Percentiles rank a stretch among this genome's conserved stretches.
These are phyloP conservation scores for Geotrupes spiniger DNA, from an alignment of 2,888 invertebrate genomes.

Conservation along the genomic window DNA sequence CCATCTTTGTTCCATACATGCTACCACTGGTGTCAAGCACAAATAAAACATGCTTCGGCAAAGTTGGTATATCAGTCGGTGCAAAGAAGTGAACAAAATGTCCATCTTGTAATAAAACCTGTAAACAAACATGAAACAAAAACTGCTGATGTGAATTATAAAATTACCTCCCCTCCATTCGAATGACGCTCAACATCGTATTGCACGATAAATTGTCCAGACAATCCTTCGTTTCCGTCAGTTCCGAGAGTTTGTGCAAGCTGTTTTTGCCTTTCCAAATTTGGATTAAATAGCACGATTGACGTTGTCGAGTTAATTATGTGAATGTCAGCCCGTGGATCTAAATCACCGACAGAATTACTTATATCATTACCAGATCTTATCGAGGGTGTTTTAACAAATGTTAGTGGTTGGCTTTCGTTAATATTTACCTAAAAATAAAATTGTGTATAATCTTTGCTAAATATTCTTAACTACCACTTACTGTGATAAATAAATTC, in stretches of 20 bases:
- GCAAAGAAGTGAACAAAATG: slow-evolving; percentile 77
- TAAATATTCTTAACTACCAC: slow-evolving; percentile 1
- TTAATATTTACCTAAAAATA: slow-evolving; percentile 56
- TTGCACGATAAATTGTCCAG: slow-evolving; percentile 66
- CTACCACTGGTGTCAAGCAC: slow-evolving; percentile 76
- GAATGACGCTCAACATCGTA: slow-evolving; percentile 65
- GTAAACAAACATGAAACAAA: no score
- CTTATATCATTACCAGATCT: slow-evolving; percentile 64
- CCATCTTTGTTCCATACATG: slow-evolving; percentile 67
- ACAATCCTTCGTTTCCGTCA: slow-evolving; percentile 51
- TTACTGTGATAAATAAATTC: slow-evolving; percentile 58
- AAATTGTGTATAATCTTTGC: not conserved
- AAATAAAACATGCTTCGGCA: slow-evolving; percentile 68
- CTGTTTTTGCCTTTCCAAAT: slow-evolving; percentile 57
- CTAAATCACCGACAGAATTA: slow-evolving; percentile 52
- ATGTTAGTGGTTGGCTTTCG: slow-evolving; percentile 61
- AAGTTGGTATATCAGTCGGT: slow-evolving; percentile 57
- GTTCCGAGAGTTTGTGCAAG: slow-evolving; percentile 49
- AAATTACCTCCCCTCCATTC: slow-evolving; percentile 62
- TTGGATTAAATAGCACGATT: slow-evolving; percentile 57
- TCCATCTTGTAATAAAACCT: slow-evolving; percentile 63
- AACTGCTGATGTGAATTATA: no score
- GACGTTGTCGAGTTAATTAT: slow-evolving; percentile 35
- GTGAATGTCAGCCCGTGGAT: slow-evolving; percentile 40
- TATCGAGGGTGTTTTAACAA: slow-evolving; percentile 62